A percentile compares a stretch with the other conserved stretches of the same genome.
These are phyloP conservation scores for Bombus sibiricus DNA, from an alignment of 1,140 invertebrate species.

Conservation along the genomic window DNA sequence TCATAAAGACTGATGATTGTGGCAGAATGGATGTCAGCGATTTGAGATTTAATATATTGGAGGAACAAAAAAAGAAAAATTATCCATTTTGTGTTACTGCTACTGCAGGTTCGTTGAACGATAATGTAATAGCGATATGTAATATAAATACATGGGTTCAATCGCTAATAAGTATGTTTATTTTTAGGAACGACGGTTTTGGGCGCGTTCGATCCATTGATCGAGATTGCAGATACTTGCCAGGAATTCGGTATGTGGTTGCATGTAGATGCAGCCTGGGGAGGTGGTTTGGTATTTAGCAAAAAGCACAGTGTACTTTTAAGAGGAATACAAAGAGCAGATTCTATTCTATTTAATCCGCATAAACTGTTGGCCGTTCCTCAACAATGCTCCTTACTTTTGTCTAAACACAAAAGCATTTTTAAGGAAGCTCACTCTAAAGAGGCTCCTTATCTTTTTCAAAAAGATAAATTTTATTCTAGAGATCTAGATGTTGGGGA, in stretches of 20 bases:
- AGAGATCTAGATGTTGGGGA: conserved; percentile 95
- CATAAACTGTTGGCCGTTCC: conserved; percentile 95
- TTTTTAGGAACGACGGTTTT: conserved; percentile 93
- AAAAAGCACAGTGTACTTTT: conserved; percentile 85
- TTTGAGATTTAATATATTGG: conserved; percentile 82
- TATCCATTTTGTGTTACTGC: conserved; percentile 85
- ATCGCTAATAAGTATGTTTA: neutral
- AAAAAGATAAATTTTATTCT: conserved; percentile 96
- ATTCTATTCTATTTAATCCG: conserved; percentile 96
- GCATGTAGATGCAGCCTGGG: conserved; percentile 96
- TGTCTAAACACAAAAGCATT: conserved; percentile 86
- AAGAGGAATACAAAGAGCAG: conserved; percentile 87
- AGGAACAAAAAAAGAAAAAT: conserved; percentile 78
- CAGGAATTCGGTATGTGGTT: conserved; percentile 97
- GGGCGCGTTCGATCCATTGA: conserved; percentile 97
- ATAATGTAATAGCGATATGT: conserved; percentile 19
- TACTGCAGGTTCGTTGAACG: conserved; percentile 83
- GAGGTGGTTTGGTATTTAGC: conserved; percentile 92
- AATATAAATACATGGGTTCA: too few species aligned
- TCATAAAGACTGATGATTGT: conserved; percentile 75
- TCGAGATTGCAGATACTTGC: conserved; percentile 97
- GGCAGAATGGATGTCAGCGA: conserved; percentile 84
- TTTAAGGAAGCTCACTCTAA: conserved; percentile 90
- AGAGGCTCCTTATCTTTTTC: conserved; percentile 93
- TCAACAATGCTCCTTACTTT: conserved; percentile 93